These are phyloP conservation scores for Bucco capensis DNA, from an alignment of 2,113 vertebrate genomes.

Conservation along the genomic window DNA sequence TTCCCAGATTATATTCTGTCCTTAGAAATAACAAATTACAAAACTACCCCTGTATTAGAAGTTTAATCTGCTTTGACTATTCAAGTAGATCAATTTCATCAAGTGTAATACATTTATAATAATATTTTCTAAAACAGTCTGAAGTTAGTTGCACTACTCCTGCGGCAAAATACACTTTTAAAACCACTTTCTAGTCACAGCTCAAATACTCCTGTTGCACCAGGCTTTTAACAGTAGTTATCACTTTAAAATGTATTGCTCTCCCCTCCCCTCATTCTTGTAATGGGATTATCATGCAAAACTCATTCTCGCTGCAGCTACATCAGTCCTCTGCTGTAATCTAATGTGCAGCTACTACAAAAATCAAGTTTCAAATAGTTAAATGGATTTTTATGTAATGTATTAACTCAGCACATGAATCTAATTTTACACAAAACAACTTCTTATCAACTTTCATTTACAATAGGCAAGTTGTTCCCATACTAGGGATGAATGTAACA, in stretches of 20 bases:
- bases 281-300: background rate
- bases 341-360: background rate
- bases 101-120: background rate
- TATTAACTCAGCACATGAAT: background rate
- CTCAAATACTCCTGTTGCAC: background rate
- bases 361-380: background rate
- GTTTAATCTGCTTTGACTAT: background rate
- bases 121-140: background rate
- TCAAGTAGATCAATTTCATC: background rate
- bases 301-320: background rate
- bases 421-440: background rate
- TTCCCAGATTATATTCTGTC: background rate
- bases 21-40: background rate
- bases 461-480: background rate
- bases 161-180: background rate
- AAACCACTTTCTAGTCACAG: background rate
- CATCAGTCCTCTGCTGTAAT: background rate
- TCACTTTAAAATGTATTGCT: background rate
- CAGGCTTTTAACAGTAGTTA: background rate
- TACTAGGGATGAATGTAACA: background rate
- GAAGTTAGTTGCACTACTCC: background rate
- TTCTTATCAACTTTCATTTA: background rate
- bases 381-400: background rate
- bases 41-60: background rate
- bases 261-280: fast-evolving